Evolutionary conservation across 2,113 vertebrate species (phyloP).

Genomic region (Piaya cayana): DNA sequence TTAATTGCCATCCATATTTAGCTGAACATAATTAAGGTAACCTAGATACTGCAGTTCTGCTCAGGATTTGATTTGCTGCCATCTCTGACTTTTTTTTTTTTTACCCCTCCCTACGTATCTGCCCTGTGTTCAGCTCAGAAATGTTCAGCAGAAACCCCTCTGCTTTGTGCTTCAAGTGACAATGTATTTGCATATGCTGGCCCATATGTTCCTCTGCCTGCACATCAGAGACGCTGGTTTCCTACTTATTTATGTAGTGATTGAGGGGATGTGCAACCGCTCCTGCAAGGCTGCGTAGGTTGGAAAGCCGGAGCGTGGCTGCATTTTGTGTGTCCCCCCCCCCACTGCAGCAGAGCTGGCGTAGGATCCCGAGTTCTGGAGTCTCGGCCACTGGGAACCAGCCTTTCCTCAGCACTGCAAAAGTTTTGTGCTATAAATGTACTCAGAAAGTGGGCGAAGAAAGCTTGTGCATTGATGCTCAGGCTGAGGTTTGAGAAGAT

Average conservation of each 20-base stretch:
- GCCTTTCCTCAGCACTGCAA: background rate
- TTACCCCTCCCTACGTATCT: background rate
- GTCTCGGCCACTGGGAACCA: background rate
- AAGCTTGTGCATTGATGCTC: background rate
- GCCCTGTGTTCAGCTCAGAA: background rate
- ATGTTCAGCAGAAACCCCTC: background rate
- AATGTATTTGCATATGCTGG: background rate
- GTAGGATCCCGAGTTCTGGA: background rate
- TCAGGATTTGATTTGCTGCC: constrained; percentile 11
- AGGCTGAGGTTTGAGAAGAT: background rate
- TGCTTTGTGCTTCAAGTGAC: background rate
- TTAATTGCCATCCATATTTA: constrained; percentile 53
- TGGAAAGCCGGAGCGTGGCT: background rate
- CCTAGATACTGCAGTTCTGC: constrained; percentile 34
- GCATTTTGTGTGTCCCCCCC: background rate
- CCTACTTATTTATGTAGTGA: accelerated
- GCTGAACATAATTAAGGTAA: constrained; percentile 38
- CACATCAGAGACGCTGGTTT: background rate
- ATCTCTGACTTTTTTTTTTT: background rate
- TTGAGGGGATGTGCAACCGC: background rate
- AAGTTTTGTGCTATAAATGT: background rate
- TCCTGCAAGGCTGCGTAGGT: background rate
- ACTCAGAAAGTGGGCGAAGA: background rate
- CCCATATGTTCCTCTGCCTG: background rate
- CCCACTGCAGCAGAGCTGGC: no score